Conservation (phyloP, 2,113 vertebrate genomes). For the Amphiprion ocellaris region DNA sequence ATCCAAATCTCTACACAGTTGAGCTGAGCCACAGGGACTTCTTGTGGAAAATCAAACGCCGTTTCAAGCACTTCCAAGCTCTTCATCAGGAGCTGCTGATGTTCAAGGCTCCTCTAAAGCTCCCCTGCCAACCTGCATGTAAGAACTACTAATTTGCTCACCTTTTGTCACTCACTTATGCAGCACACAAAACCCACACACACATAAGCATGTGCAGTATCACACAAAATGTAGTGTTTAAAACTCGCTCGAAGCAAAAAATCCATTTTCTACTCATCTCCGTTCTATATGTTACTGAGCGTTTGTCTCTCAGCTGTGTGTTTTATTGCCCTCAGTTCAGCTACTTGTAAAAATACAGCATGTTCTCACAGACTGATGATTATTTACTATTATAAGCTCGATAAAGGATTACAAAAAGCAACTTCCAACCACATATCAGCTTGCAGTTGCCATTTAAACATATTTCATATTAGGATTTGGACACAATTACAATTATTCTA, state of each 20-base stretch:
- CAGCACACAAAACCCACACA: conserved; percentile 21
- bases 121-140: conserved; percentile 73
- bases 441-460: too few relatives aligned
- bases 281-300: conserved; percentile 1
- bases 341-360: too few relatives aligned
- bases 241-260: not conserved
- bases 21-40: conserved; percentile 78
- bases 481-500: too few relatives aligned
- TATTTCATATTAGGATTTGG: too few relatives aligned
- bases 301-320: conserved; percentile 64
- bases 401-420: not conserved
- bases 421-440: too few relatives aligned
- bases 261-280: too few relatives aligned
- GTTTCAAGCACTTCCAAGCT: conserved; percentile 79
- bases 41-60: conserved; percentile 78
- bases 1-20: conserved; percentile 76
- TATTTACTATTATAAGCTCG: not conserved
- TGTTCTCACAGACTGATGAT: too few relatives aligned
- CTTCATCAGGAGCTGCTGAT: conserved; percentile 77
- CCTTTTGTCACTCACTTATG: conserved; percentile 52
- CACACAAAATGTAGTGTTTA: conserved; percentile 13
- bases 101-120: conserved; percentile 79
- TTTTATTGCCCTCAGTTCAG: not conserved
- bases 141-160: conserved; percentile 67
- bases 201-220: conserved; percentile 17